Evolutionary conservation across 2,113 vertebrate species (phyloP), one percentile per base, ranked within the genome.

Genomic region (Triplophysa tibetana): DNA sequence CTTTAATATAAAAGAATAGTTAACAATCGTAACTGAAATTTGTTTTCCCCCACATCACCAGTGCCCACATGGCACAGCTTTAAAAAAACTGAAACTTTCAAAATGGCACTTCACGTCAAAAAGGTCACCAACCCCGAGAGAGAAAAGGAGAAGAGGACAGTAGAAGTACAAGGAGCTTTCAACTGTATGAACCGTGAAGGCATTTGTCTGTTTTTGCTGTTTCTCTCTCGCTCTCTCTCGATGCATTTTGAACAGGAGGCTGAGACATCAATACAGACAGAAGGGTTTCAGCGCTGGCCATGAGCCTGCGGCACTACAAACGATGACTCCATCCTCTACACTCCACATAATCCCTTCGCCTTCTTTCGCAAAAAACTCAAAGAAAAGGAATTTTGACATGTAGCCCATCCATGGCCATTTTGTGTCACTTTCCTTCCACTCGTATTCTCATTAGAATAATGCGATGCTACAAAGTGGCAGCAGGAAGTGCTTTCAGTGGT

Each of bases 381-480:
- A 69, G 66, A 48, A 87, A 87, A 95, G 87, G 85, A 87, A 88
- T 92, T 91, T 90, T 95, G 95, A 97, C 95, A 94, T 90, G 85
- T 78, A 85, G 81, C 92, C 93, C 92, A 89, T 95, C 94, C 89
- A 89, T 82, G 90, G 91, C 90, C 78, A 85, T 92, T 93, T 93
- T 94, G 90, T 92, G 93, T 90, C 91, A 93, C 91, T 92, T 91
- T 91, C 87, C 91, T 91, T 93, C 92, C 91, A 94, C 92, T 96
- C 94, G 88, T 90, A 91, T 96, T 91, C 94, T 96, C 93, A 94
- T 97, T 96, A 95, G 90, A 88, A 91, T 94, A 95, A 94, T 88
- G 90, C 81, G 83, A 91, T 93, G 93, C 89, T 87, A 82, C 89
- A 89, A 93, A 93, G 88, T 83, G 77, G 88, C 90, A 91, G 23